Evolutionary conservation across 2,113 vertebrate genomes (phyloP), one percentile per base, ranked within the genome.

Genomic region (Malurus elegans): DNA sequence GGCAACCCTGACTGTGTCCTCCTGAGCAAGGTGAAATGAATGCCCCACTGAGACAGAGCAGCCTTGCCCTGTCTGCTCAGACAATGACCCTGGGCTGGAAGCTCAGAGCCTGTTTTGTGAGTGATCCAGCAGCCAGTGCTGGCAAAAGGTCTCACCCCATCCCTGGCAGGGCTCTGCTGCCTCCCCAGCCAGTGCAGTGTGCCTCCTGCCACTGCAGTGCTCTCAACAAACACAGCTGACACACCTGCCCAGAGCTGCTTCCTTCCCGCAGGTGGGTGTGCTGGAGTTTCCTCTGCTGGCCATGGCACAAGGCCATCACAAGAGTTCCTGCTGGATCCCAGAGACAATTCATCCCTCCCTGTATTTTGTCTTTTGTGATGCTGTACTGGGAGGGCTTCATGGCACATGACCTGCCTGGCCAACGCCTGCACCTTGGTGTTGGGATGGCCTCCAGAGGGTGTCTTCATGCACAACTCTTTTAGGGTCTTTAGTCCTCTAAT

Each of bases 161-260:
- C 28, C 13, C 7, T n/a, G 17, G n/a, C 53, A 69, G 40, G 14
- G 18, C 13, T 69, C 0, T 1, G 1, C 19, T 75, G 31, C 23
- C 23, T 79, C 18, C 21, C 18, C 31, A 57, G 17, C 11, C 34
- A 42, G 24, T 0, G 1, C 9, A 14, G 4, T 32, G 79, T 79
- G 26, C 10, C 28, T 76, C 45, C 28, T 53, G 12, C 20, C 6
- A 1, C n/a, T 20, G 54, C 11, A 9, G 15, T 17, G 18, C 40
- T 70, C 44, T 64, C 19, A 45, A 4, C 38, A 62, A 36, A 58
- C 24, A 10, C 25, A 50, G 34, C 23, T 31, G 24, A 66, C 23
- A 51, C 10, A 10, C 0, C 0, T 8, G 31, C 4, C 12, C 29
- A 54, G 3, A 65, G n/a, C 28, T 62, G 6, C 53, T 86, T 76